A percentile compares a stretch with the other conserved stretches of the same genome.
Evolutionary conservation across 2,113 vertebrate species (phyloP).

Genomic region (Poecilia latipinna): DNA sequence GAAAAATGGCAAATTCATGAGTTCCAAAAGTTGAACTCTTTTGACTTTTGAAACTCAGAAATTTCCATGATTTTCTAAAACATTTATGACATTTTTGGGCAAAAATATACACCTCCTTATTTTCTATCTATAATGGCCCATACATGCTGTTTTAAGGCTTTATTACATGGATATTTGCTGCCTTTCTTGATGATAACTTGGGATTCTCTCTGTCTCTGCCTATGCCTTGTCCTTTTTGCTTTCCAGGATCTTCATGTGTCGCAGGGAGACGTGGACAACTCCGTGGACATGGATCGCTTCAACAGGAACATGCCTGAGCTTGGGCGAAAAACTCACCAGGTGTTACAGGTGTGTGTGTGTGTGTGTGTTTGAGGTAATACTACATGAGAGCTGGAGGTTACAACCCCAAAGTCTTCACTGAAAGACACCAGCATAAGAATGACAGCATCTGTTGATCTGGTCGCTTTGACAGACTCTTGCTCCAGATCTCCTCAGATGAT

Average conservation of each 20-base stretch:
- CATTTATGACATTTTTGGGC: no score
- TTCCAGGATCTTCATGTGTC: constrained; percentile 75
- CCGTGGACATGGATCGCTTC: constrained; percentile 76
- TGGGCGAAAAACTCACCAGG: constrained; percentile 70
- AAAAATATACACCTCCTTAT: no score
- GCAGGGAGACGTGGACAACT: constrained; percentile 60
- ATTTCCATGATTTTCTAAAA: no score
- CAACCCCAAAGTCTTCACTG: not conserved
- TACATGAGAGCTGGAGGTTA: not conserved
- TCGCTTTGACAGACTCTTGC: not conserved
- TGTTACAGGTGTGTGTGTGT: constrained; percentile 73
- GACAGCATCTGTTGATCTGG: not conserved
- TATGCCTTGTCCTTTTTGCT: constrained; percentile 28
- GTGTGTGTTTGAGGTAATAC: not conserved
- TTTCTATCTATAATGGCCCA: no score
- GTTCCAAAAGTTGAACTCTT: no score
- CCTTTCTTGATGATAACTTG: no score
- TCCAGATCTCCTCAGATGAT: not conserved
- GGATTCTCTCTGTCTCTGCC: not conserved
- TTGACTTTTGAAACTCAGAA: no score
- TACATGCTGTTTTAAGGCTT: no score
- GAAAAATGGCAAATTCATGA: no score
- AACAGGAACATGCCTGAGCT: constrained; percentile 73
- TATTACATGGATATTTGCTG: no score
- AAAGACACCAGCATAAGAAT: not conserved